phyloP scores from a whole-genome alignment of 2,113 vertebrate genomes.

The Numenius arquata region DNA sequence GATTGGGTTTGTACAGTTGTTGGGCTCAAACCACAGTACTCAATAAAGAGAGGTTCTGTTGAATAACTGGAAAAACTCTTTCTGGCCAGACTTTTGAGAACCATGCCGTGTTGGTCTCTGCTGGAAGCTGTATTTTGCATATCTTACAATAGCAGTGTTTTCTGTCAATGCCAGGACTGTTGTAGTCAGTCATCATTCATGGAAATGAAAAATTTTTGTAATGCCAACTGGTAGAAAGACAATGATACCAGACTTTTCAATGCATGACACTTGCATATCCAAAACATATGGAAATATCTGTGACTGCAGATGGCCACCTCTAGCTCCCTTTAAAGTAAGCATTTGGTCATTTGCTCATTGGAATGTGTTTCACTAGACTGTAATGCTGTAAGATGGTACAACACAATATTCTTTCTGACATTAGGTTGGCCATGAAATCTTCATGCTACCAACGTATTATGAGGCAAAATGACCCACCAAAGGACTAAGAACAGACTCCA shows the following conservation, averaged over 20 bases:
- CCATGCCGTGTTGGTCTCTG: neutral
- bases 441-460: neutral
- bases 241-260: conserved; percentile 14
- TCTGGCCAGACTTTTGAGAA: conserved; percentile 31
- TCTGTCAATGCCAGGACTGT: conserved; percentile 47
- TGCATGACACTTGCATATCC: neutral
- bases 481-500: neutral
- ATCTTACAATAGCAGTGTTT: conserved; percentile 46
- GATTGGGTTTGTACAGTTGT: neutral
- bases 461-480: neutral
- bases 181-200: conserved; percentile 60
- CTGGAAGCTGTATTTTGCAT: conserved; percentile 38
- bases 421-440: neutral
- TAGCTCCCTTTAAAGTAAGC: conserved; percentile 8
- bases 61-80: neutral
- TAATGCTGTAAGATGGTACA: neutral
- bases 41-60: neutral
- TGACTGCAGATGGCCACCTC: conserved; percentile 47
- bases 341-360: neutral
- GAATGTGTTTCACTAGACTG: neutral
- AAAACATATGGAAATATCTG: conserved; percentile 29
- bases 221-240: conserved; percentile 48
- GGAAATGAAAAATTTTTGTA: conserved; percentile 25
- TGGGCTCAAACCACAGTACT: neutral
- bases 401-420: neutral